Conservation (phyloP, 1,140 invertebrate species). For the Calephelis virginiensis region DNA sequence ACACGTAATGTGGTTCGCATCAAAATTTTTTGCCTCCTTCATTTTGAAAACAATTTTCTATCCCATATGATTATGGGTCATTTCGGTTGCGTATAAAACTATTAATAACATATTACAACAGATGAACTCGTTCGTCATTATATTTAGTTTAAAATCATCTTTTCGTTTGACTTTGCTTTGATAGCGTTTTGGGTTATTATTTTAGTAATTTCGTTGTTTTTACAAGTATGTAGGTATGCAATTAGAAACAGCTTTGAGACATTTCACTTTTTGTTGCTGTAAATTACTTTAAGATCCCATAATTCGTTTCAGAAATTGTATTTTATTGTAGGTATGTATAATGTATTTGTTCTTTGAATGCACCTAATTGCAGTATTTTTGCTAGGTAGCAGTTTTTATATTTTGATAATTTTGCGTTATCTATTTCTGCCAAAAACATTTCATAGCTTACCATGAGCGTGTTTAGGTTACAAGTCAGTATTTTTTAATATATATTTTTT, state of each 20-base stretch:
- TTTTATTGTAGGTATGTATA: too few species aligned
- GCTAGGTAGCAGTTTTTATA: too few species aligned
- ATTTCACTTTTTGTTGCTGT: not conserved
- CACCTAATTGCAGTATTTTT: too few species aligned
- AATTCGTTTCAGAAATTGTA: too few species aligned
- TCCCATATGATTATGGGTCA: slow-evolving; percentile 72
- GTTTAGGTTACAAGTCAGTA: too few species aligned
- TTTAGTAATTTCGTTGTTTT: slow-evolving; percentile 41
- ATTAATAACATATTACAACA: slow-evolving; percentile 71
- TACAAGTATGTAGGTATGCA: not conserved
- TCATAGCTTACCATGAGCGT: too few species aligned
- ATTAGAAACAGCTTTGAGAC: slow-evolving; percentile 16
- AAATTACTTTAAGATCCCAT: not conserved
- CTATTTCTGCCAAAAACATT: too few species aligned
- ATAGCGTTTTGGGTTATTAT: slow-evolving; percentile 44
- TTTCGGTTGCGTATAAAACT: slow-evolving; percentile 62
- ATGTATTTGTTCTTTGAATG: too few species aligned
- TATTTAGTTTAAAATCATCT: slow-evolving; percentile 48
- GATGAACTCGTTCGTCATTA: slow-evolving; percentile 48
- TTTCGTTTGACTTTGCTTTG: slow-evolving; percentile 34
- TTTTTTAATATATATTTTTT: too few species aligned
- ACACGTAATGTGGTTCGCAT: slow-evolving; percentile 55
- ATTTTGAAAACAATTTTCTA: slow-evolving; percentile 74
- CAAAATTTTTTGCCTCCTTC: slow-evolving; percentile 59
- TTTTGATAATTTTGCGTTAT: too few species aligned